These are phyloP conservation scores for Lutraria rhynchaena DNA, from an alignment of 1,140 invertebrate genomes.

Conservation along the genomic window DNA sequence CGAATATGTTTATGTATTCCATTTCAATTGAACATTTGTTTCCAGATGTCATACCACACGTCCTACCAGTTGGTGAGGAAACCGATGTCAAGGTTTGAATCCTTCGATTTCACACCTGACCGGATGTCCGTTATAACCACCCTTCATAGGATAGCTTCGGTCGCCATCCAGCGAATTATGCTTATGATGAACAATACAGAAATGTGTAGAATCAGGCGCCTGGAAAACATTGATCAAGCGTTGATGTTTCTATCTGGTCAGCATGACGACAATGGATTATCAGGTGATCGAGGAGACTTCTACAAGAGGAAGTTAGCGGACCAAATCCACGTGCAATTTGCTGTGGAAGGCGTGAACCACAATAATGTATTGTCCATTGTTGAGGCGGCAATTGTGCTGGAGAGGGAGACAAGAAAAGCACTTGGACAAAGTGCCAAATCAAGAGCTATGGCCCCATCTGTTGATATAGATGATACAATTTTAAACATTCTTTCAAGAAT, in stretches of 20 bases:
- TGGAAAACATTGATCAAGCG: conserved; percentile 71
- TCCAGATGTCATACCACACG: conserved; percentile 63
- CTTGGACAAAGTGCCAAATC: conserved; percentile 58
- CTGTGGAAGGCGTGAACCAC: conserved; percentile 70
- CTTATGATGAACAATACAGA: conserved; percentile 77
- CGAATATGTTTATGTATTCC: too few species aligned
- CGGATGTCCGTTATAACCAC: conserved; percentile 71
- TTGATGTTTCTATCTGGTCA: conserved; percentile 69
- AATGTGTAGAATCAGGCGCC: conserved; percentile 68
- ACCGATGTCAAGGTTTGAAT: conserved; percentile 39
- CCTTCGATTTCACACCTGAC: conserved; percentile 62
- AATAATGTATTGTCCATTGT: conserved; percentile 71
- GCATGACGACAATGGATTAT: conserved; percentile 73
- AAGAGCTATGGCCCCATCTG: conserved; percentile 62
- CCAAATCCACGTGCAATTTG: conserved; percentile 73
- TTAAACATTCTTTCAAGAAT: conserved; percentile 75
- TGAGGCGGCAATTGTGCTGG: conserved; percentile 69
- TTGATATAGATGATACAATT: conserved; percentile 72
- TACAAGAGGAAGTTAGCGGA: conserved; percentile 77
- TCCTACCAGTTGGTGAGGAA: conserved; percentile 66
- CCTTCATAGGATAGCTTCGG: conserved; percentile 75
- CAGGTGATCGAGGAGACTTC: conserved; percentile 77
- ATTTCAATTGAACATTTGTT: too few species aligned
- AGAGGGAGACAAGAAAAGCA: conserved; percentile 63
- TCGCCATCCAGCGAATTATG: conserved; percentile 74